Base-by-base conservation (phyloP, 2,797 vertebrate species). In the Arrhamphus sclerolepis region DNA sequence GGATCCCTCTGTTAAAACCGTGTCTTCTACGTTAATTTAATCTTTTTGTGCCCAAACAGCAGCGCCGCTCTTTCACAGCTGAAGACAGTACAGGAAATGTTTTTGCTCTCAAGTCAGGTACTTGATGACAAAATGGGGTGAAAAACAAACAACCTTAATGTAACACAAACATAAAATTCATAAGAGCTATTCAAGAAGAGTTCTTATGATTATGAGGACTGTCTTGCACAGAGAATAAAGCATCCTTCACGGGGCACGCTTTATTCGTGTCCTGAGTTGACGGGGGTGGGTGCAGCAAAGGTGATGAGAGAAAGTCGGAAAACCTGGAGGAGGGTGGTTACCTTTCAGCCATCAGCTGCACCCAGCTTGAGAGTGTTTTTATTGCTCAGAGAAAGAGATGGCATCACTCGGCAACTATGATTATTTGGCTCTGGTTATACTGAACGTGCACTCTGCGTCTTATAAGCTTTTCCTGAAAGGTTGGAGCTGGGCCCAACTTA, bases 391-490 rank as follows among this genome's bases (percentile, higher is more conserved):
- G 63, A 81, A 80, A 81, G 59, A 81, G 84, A 85, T 78, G 66
- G 86, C 87, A 82, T 91, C 89, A 85, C 80, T 92, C 90, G 85
- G 63, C 88, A 75, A 60, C 72, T 78, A 39, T 67, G 70, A 91
- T 87, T 84, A 89, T 77, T 86, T 76, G 80, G 73, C 67, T 56
- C 52, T 44, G 42, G 59, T 68, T 51, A 44, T 40, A 65, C 55
- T 46, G 59, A 46, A 47, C 9, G 24, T 49, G 55, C 40, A 48
- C 62, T 73, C 42, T 17, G 39, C 49, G 63, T 43, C 83, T 84
- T 74, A 79, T 56, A 39, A 63, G 61, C 70, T 63, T 24, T 50
- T 73, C 70, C 56, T 68, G 31, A 78, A 75, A 68, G 41, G 20
- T 26, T 81, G 79, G 75, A 80, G 55, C 48, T 10, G 7, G 54